A percentile compares a stretch with the other conserved stretches of the same genome.
Evolutionary conservation across 2,888 invertebrate genomes (phyloP).

Genomic region (Panopea generosa): DNA sequence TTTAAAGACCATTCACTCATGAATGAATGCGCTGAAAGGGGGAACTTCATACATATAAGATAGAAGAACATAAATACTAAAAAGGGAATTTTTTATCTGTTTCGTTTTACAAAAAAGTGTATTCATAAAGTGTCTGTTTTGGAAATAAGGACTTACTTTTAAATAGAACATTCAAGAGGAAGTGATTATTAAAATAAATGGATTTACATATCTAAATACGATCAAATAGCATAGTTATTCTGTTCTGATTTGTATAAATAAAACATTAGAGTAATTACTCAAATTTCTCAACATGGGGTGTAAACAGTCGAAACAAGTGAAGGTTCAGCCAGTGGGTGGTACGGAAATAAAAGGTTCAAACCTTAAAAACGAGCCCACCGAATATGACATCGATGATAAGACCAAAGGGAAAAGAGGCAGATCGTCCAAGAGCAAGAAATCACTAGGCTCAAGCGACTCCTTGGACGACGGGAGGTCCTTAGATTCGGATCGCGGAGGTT

Average conservation of each 20-base stretch:
- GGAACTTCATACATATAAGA: not conserved
- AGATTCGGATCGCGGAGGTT: conserved; percentile 75
- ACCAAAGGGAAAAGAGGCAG: conserved; percentile 56
- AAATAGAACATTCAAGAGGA: no score
- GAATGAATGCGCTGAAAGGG: conserved; percentile 1
- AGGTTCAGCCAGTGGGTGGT: conserved; percentile 73
- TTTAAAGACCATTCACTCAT: conserved; percentile 20
- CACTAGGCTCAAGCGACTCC: conserved; percentile 65
- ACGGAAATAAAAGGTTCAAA: conserved; percentile 56
- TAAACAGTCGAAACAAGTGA: conserved; percentile 72
- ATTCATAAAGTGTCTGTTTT: no score
- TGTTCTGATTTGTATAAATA: not conserved
- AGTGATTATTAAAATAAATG: no score
- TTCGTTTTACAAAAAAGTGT: no score
- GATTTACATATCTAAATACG: no score
- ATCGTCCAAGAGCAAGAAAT: conserved; percentile 52
- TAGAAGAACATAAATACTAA: conserved; percentile 1
- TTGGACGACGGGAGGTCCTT: conserved; percentile 61
- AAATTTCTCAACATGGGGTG: conserved; percentile 70
- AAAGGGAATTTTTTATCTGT: not conserved
- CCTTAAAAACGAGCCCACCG: conserved; percentile 57
- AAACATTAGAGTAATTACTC: conserved; percentile 7
- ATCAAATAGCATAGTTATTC: no score
- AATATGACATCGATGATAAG: conserved; percentile 40
- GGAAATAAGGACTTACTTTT: no score